These are phyloP conservation scores for Trinectes maculatus DNA, from an alignment of 2,113 vertebrate species.

Conservation along the genomic window DNA sequence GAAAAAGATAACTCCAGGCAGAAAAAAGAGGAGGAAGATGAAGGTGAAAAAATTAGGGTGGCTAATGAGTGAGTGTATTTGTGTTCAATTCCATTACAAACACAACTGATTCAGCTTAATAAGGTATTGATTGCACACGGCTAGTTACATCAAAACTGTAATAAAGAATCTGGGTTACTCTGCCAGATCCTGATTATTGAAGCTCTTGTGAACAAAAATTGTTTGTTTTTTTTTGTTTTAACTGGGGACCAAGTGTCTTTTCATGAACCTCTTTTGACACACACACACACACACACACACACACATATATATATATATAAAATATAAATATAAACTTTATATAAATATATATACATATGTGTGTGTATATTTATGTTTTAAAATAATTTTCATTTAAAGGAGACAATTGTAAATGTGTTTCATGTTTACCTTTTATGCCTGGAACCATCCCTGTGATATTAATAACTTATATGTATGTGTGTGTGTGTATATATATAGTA, in stretches of 20 bases:
- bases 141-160: conserved; percentile 9
- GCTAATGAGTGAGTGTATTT: conserved; percentile 16
- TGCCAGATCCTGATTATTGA: conserved; percentile 29
- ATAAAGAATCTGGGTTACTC: conserved; percentile 15
- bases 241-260: not conserved
- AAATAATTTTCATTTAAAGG: no score
- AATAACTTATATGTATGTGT: no score
- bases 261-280: no score
- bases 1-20: conserved; percentile 26
- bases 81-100: conserved; percentile 15
- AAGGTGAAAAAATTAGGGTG: conserved; percentile 19
- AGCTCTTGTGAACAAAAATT: conserved; percentile 4
- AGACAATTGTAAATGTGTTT: no score
- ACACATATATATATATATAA: no score
- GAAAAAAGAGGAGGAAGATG: conserved; percentile 9
- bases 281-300: no score
- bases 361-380: no score
- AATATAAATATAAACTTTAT: no score
- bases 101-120: conserved; percentile 27
- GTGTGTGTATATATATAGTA: no score
- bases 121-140: conserved; percentile 36
- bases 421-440: no score
- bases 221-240: not conserved
- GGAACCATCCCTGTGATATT: no score
- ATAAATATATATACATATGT: no score